These are phyloP conservation scores for Drosophila gunungcola DNA, from an alignment of 1,140 invertebrate genomes.

Conservation along the genomic window DNA sequence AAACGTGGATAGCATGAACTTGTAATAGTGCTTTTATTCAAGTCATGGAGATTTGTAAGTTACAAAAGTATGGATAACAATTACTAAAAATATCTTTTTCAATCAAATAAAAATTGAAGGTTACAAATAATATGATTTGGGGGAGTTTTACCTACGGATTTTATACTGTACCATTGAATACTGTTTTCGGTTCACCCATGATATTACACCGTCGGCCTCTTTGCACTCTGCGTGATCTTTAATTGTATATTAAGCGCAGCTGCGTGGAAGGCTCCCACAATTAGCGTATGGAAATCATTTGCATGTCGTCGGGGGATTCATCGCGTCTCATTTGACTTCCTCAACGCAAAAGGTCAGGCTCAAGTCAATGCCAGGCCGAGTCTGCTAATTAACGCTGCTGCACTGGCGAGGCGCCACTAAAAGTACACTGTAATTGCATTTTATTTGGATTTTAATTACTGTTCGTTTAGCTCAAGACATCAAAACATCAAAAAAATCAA, in stretches of 20 bases:
- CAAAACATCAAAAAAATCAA: conserved; percentile 16
- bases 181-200: conserved; percentile 10
- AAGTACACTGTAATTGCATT: conserved; percentile 49
- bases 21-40: neutral
- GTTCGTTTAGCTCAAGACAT: conserved; percentile 16
- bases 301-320: conserved; percentile 39
- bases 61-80: no score
- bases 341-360: conserved; percentile 44
- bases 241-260: conserved; percentile 53
- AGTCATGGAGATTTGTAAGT: neutral
- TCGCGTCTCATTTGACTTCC: conserved; percentile 31
- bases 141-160: neutral
- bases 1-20: neutral
- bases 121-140: no score
- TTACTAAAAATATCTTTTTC: no score
- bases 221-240: conserved; percentile 47
- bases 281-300: conserved; percentile 46
- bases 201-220: conserved; percentile 30
- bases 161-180: conserved; percentile 13
- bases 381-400: conserved; percentile 44
- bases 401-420: conserved; percentile 31
- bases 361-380: conserved; percentile 51
- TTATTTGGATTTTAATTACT: conserved; percentile 38
- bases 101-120: no score
- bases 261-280: conserved; percentile 40